phyloP scores from a whole-genome alignment of 1,140 invertebrate genomes.

The Bombus soroeensis region DNA sequence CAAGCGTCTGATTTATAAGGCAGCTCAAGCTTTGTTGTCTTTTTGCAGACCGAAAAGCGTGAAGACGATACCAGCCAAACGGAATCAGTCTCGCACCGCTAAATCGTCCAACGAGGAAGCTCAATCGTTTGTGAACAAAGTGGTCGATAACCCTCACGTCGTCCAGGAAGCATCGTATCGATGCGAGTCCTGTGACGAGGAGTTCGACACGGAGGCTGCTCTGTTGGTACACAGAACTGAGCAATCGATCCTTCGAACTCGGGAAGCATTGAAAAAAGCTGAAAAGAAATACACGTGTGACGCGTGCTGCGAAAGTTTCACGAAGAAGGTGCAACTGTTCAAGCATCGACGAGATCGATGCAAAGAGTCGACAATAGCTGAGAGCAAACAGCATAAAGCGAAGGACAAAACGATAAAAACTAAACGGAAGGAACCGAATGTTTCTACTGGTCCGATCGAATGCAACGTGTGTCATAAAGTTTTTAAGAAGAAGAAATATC shows the following conservation, averaged over 20 bases:
- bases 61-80: slow-evolving; percentile 11
- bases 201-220: slow-evolving; percentile 47
- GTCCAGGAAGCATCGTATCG: slow-evolving; percentile 19
- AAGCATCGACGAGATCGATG: slow-evolving; percentile 80
- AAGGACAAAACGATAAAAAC: slow-evolving; percentile 75
- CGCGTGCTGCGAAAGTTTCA: slow-evolving; percentile 85
- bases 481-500: slow-evolving; percentile 74
- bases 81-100: slow-evolving; percentile 9
- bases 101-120: background rate
- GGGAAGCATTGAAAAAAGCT: slow-evolving; percentile 58
- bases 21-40: slow-evolving; percentile 39
- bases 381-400: slow-evolving; percentile 71
- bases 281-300: slow-evolving; percentile 79
- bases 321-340: slow-evolving; percentile 82
- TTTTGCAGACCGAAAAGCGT: slow-evolving; percentile 36
- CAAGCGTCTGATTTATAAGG: background rate
- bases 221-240: slow-evolving; percentile 69
- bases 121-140: slow-evolving; percentile 14
- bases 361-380: background rate
- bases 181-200: slow-evolving; percentile 71
- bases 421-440: slow-evolving; percentile 75
- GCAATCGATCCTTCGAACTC: slow-evolving; percentile 61
- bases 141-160: background rate
- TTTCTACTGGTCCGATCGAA: slow-evolving; percentile 91
- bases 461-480: slow-evolving; percentile 69